Evolutionary conservation across 2,888 invertebrate species (phyloP), one percentile per base, ranked within the genome.

Genomic region (Tetragonisca angustula): DNA sequence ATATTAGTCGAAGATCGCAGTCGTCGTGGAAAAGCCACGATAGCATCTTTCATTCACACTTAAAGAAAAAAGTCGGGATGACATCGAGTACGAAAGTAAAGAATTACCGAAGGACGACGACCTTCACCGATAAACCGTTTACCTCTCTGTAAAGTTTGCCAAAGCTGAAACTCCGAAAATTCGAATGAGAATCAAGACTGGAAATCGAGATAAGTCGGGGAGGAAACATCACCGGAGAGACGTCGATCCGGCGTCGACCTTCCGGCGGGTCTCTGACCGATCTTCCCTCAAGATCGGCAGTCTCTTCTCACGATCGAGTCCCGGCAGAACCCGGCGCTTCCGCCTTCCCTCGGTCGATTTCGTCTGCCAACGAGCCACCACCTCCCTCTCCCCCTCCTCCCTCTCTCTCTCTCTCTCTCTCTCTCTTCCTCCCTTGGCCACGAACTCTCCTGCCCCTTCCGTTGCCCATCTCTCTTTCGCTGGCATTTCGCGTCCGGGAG

Each of bases 401-500:
- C 24, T n/a, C n/a, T 61, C 36, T 36, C 32, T 19, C 9, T 21
- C 24, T 49, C 27, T 21, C 13, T 15, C 19, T 54, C 75, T 32
- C n/a, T 61, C 36, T 27, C 24, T 15, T 21, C 24, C 52, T 19
- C 17, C n/a, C 61, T 13, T 27, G 50, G 19, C 19, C 43, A 43
- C 43, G 43, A 43, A 43, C n/a, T 15, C 56, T 21, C 27, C 52
- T 27, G 1, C 27, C 27, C 27, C 27, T 27, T 2, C 24, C 21
- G 17, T 21, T 11, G 11, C 27, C 6, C 62, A 11, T n/a, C 27
- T 17, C 52, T n/a, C 32, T n/a, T 62, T 36, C 36, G 43, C n/a
- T 59, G 84, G 79, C 52, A 56, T 85, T 71, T 84, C 74, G 59
- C 70, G 76, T 79, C 70, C 68, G 70, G 83, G 86, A 86, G 88